Evolutionary conservation across 2,113 vertebrate genomes (phyloP), one percentile per base, ranked within the genome.

Genomic region (Cyanistes caeruleus): DNA sequence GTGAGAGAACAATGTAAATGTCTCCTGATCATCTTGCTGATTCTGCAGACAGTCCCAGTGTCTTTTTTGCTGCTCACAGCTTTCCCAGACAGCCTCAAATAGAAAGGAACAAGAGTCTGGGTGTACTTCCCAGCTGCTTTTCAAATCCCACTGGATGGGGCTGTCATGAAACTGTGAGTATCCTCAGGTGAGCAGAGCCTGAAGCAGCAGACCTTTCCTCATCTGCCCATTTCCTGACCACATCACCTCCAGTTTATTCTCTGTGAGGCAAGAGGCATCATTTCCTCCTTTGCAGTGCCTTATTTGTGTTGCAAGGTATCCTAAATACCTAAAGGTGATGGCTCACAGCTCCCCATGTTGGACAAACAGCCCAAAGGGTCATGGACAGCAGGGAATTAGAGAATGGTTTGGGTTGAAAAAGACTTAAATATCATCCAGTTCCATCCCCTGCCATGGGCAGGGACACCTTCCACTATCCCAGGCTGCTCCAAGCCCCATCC

Each of bases 11-110:
- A 78, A 86, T 75, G 76, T 89, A 75, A 63, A 84, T 31, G 83
- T 81, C 88, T 95, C 60, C 87, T 91, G 84, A 90, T 83, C 41
- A 72, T 93, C 87, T 64, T 96, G 95, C 95, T 96, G 95, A 97
- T 88, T 92, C 93, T 96, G 95, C 96, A 96, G 82, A 86, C 87
- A 84, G 92, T 72, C 60, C 60, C 69, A 49, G 73, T 89, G 86
- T n/a, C 83, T 72, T 86, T 92, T 90, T 73, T 93, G 90, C 92
- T 92, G 90, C 85, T 90, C 90, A 33, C 88, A 93, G 95, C 92
- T 96, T 93, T 97, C 90, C 90, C 95, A 87, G 83, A 41, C 72
- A 88, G 75, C 90, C 79, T 84, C 95, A 81, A 88, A 94, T 84
- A 93, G 92, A 95, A 93, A 89, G 60, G 85, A 90, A 73, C 69